Evolutionary conservation across 2,888 invertebrate genomes (phyloP).

Genomic region (Zygogramma bicolorata): DNA sequence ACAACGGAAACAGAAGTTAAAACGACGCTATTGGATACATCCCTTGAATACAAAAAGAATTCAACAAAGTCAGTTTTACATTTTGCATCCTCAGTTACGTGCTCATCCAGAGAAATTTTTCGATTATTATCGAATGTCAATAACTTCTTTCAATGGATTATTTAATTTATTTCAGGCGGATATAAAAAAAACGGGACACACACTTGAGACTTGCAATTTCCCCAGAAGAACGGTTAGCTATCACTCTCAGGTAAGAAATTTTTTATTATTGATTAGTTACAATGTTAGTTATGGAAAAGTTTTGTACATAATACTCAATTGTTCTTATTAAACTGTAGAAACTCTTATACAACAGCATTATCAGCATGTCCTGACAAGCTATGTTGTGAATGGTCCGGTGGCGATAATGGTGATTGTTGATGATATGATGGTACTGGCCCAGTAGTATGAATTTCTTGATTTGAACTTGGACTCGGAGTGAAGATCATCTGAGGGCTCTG

Average conservation of each 20-base stretch:
- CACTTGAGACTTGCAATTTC: slow-evolving; percentile 18
- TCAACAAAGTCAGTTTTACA: slow-evolving; percentile 18
- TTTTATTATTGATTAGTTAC: slow-evolving; percentile 2
- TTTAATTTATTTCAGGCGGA: slow-evolving; percentile 17
- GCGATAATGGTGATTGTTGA: slow-evolving; percentile 11
- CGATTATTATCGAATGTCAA: no score
- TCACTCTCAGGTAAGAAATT: slow-evolving; percentile 13
- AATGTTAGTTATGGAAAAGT: slow-evolving; percentile 10
- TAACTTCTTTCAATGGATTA: slow-evolving; percentile 15
- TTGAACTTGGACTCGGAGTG: slow-evolving; percentile 16
- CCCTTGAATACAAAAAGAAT: slow-evolving; percentile 18
- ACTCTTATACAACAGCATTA: slow-evolving; percentile 13
- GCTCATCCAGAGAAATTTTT: not conserved
- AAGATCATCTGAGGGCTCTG: slow-evolving; percentile 4
- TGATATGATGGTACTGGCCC: slow-evolving; percentile 15
- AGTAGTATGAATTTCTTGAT: slow-evolving; percentile 11
- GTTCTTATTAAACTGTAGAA: slow-evolving; percentile 11
- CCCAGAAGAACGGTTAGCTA: not conserved
- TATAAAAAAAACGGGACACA: slow-evolving; percentile 15
- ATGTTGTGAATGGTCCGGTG: slow-evolving; percentile 16
- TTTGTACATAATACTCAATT: slow-evolving; percentile 4
- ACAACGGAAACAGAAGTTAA: slow-evolving; percentile 17
- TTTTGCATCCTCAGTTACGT: slow-evolving; percentile 1
- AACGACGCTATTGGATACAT: slow-evolving; percentile 20
- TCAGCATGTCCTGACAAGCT: slow-evolving; percentile 7